A percentile compares a stretch with the other conserved stretches of the same genome.
phyloP scores from a whole-genome alignment of 2,113 vertebrate genomes.

The Centropristis striata region DNA sequence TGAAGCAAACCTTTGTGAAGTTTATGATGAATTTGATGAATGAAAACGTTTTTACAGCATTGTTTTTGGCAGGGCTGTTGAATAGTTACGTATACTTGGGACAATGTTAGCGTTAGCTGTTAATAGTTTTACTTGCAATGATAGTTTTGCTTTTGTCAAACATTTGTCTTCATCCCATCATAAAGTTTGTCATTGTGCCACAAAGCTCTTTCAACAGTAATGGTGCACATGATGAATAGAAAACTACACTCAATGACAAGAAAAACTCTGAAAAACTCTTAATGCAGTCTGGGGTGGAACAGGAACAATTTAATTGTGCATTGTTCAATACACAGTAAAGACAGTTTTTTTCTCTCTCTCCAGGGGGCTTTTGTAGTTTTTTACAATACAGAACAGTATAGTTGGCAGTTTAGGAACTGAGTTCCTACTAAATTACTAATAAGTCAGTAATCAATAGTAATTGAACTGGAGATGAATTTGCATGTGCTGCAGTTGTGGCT shows the following conservation, averaged over 20 bases:
- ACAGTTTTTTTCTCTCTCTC: not conserved
- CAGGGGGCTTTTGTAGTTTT: not conserved
- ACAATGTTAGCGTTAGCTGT: too few relatives aligned
- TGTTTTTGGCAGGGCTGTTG: too few relatives aligned
- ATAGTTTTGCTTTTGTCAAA: not conserved
- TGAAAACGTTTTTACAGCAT: too few relatives aligned
- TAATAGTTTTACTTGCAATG: not conserved
- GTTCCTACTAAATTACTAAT: not conserved
- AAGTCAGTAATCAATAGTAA: conserved; percentile 12
- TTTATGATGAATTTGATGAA: too few relatives aligned
- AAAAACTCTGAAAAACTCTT: not conserved
- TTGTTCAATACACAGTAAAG: conserved; percentile 1
- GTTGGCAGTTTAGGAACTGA: conserved; percentile 4
- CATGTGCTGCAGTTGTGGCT: conserved; percentile 8
- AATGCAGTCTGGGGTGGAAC: not conserved
- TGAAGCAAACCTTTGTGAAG: too few relatives aligned
- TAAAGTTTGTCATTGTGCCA: conserved; percentile 8
- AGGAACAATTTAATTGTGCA: conserved; percentile 1
- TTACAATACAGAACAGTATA: not conserved
- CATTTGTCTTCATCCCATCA: not conserved
- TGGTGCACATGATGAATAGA: conserved; percentile 12
- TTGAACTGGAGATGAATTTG: not conserved
- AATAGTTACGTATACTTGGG: too few relatives aligned
- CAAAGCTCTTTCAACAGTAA: not conserved
- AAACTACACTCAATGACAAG: conserved; percentile 12